These are phyloP conservation scores for Chrysina gloriosa DNA, from an alignment of 2,888 invertebrate genomes.

Conservation along the genomic window DNA sequence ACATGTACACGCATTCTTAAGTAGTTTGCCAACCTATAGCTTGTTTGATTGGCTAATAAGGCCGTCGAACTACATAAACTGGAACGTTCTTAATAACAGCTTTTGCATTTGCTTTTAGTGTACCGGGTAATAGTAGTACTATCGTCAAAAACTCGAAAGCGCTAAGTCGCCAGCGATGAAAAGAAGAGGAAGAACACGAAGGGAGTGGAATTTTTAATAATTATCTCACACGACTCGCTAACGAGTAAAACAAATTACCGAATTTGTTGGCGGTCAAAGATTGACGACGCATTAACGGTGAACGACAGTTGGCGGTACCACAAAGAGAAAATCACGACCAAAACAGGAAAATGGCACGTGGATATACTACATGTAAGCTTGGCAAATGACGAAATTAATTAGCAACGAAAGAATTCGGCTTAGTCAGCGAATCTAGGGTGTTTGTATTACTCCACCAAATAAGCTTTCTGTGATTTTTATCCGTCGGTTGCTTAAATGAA, in stretches of 20 bases:
- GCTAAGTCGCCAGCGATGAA: neutral
- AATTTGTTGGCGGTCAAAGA: constrained; percentile 1
- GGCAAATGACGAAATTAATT: constrained; percentile 19
- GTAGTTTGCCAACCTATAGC: constrained; percentile 17
- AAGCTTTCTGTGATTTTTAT: no score
- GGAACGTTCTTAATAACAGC: constrained; percentile 24
- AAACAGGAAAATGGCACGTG: neutral
- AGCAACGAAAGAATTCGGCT: constrained; percentile 1
- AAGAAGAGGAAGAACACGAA: constrained; percentile 3
- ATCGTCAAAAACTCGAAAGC: constrained; percentile 17
- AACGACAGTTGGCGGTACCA: neutral
- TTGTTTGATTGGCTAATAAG: constrained; percentile 21
- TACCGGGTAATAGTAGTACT: neutral
- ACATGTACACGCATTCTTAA: constrained; percentile 14
- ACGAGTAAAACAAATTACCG: constrained; percentile 21
- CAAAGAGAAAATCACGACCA: constrained; percentile 6
- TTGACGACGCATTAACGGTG: neutral
- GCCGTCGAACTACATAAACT: constrained; percentile 31
- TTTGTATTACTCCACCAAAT: neutral
- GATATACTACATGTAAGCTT: neutral
- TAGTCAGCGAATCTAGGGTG: neutral
- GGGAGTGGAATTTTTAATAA: constrained; percentile 26
- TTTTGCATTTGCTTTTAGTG: neutral
- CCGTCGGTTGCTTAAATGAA: no score
- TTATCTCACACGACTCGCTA: constrained; percentile 17